Evolutionary conservation across 2,113 vertebrate genomes (phyloP), one percentile per base, ranked within the genome.

Genomic region (Pandion haliaetus): DNA sequence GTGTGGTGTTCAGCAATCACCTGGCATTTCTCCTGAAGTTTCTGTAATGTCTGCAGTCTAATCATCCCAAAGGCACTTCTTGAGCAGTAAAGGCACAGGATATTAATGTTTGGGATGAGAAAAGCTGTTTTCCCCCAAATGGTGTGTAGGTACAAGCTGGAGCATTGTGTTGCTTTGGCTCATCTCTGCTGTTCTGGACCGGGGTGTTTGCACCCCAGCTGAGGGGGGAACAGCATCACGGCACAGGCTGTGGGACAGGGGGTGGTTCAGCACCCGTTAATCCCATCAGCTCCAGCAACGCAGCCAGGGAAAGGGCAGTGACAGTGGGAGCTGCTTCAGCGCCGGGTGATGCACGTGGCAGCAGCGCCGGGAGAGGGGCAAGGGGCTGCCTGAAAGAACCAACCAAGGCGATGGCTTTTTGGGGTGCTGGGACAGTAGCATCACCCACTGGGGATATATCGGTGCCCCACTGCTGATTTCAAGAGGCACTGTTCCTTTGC

Each of bases 201-300:
- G 1, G 23, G 52, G 17, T 1, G 6, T 58, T 49, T 40, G 40
- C 66, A 42, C 5, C 42, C 28, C 31, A 36, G 55, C 17, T 6
- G 26, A 36, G 36, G 14, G 10, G 21, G n/a, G 47, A 62, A 40
- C 65, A 45, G 49, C 34, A 5, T 7, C 50, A 12, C 5, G 3
- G 50, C 13, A 1, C 3, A 5, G 50, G 59, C 82, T 57, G 70
- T 5, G 8, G n/a, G 40, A 29, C 0, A 0, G 19, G 17, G 9
- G 36, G 18, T 5, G 52, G 61, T 26, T 57, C 67, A 81, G 58
- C 25, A 36, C 12, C 44, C 16, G 0, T 13, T 28, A 36, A 44
- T 36, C 49, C 28, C 50, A 6, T 34, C 2, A 1, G 57, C 58
- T 71, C 58, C 63, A 23, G 62, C 58, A 50, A n/a, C 29, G 49